Base-by-base conservation (phyloP, 2,888 invertebrate species). In the Philopedon plagiatum region DNA sequence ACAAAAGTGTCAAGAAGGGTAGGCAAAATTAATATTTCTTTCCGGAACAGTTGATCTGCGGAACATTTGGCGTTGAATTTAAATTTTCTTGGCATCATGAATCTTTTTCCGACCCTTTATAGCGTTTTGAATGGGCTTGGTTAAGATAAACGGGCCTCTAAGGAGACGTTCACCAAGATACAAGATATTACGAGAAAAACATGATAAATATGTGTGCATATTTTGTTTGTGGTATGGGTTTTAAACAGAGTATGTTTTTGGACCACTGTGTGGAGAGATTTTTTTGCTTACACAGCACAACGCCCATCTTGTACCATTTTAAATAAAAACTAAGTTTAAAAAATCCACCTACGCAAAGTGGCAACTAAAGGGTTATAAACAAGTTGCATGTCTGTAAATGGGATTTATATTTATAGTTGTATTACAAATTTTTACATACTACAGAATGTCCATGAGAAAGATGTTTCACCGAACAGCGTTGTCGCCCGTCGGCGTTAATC, bases 21-120 rank as follows among this genome's bases (percentile, higher is more conserved):
- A 56, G 49, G 58, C 46, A 70, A 70, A 70, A 70, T 70, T 70
- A 70, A 70, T 70, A 63, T 70, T 63, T 69, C 69, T 70, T 70
- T 67, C 49, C 37, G 46, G 70, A 63, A 58, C 70, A 70, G 70
- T 63, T 64, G 64, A 70, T 63, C 64, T 70, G 70, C 64, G 70
- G 63, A 64, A 64, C 63, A 69, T 69, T 69, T 69, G 69, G 62
- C 62, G 54, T 62, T 18, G 56, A 69, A 69, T 69, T 69, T 69
- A 62, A 69, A 69, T 62, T 56, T 62, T 51, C 62, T 56, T 56
- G 46, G 15, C 56, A 44, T 62, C 62, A 62, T 69, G 69, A 69
- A 69, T 62, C 62, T 69, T 61, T 69, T 62, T 54, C 51, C 61
- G 69, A 54, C 62, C 62, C 62, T 56, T 69, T 62, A 51, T 56